These are phyloP conservation scores for Leptosomus discolor DNA, from an alignment of 2,113 vertebrate genomes.

Conservation along the genomic window DNA sequence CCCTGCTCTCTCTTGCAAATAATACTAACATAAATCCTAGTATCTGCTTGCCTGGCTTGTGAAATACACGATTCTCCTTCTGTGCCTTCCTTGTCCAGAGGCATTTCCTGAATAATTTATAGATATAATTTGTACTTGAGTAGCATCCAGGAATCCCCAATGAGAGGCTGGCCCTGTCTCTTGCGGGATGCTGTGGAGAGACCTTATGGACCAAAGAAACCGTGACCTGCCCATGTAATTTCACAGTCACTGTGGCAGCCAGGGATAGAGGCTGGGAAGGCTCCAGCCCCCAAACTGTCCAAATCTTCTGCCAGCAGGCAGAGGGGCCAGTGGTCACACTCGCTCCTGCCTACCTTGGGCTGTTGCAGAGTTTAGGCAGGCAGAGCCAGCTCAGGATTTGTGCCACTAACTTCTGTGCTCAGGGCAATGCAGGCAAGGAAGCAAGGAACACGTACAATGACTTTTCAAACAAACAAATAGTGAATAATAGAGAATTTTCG, in stretches of 20 bases:
- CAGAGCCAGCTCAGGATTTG: background rate
- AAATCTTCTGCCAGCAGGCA: background rate
- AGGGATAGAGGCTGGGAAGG: background rate
- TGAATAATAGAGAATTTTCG: background rate
- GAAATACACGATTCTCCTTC: background rate
- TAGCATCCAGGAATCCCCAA: background rate
- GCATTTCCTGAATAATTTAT: slow-evolving; percentile 1
- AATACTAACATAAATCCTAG: background rate
- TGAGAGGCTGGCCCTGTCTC: background rate
- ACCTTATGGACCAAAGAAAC: background rate
- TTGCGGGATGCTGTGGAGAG: background rate
- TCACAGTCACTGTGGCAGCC: background rate
- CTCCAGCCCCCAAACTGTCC: background rate
- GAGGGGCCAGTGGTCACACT: background rate
- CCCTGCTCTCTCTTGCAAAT: background rate
- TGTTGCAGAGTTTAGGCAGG: background rate
- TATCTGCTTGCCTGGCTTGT: background rate
- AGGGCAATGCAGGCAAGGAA: background rate
- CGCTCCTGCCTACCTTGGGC: background rate
- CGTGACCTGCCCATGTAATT: background rate
- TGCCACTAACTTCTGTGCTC: background rate
- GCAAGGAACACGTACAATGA: background rate
- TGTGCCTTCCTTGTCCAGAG: background rate
- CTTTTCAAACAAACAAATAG: background rate
- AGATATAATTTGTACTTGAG: background rate